Base-by-base conservation (phyloP, 1,140 invertebrate species). In the Leptinotarsa texana region DNA sequence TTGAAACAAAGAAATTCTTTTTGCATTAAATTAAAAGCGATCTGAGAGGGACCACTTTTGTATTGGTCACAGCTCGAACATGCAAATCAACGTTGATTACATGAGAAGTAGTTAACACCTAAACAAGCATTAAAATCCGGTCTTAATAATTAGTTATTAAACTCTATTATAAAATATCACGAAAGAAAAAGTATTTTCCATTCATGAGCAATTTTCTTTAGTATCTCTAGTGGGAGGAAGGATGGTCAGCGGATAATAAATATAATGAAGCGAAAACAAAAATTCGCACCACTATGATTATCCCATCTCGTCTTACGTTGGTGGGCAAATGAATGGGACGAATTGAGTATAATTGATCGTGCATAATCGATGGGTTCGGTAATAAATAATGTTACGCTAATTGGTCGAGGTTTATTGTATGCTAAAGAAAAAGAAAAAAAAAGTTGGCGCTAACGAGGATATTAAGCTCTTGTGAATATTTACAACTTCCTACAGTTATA, bases 261-360 rank as follows among this genome's bases (percentile, higher is more conserved):
- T 57, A 57, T 57, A 57, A 57, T 18, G 51, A 57, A 15, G 51
- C n/a, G 6, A 57, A 57, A 57, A 57, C 51, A 57, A 57, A 57
- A 57, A 57, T 57, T 18, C 51, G 51, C 51, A 57, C 51, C 17
- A 57, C 51, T 57, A 57, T 57, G 51, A 57, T 57, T 57, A 57
- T 57, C 51, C 51, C n/a, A 57, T 57, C 17, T 57, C n/a, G 51
- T 57, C 51, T 57, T 57, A 57, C 51, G 51, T 57, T 57, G 51
- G 51, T 57, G 51, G 51, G 51, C 51, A 57, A 57, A 57, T 57
- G 51, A 57, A 57, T 57, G 51, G 51, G 51, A 57, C 17, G 51
- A 57, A 57, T 57, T 57, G 51, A 57, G 51, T 18, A 57, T 57
- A 57, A 57, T 57, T 57, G 51, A 57, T 57, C 51, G 51, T 57